phyloP scores from a whole-genome alignment of 2,888 invertebrate species.

The Heterodera filipjevi region DNA sequence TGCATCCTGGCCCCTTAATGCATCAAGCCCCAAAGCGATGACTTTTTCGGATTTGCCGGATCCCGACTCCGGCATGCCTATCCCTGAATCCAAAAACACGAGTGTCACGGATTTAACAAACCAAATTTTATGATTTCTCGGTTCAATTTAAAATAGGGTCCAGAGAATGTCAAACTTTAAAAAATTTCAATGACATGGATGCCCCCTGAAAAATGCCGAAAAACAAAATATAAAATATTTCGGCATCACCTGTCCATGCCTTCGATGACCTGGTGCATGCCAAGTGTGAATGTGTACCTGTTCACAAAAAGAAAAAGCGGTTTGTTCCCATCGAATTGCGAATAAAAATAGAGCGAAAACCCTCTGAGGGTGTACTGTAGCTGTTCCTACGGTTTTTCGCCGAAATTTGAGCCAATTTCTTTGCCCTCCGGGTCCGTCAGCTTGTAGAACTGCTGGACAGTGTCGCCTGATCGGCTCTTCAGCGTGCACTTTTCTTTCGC shows the following conservation, averaged over 20 bases:
- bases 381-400: constrained; percentile 59
- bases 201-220: no score
- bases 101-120: no score
- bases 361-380: constrained; percentile 10
- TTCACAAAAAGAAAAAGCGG: constrained; percentile 24
- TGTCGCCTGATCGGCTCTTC: constrained; percentile 54
- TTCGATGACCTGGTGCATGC: constrained; percentile 59
- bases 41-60: no score
- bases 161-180: no score
- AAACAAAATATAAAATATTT: not conserved
- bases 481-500: constrained; percentile 61
- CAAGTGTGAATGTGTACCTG: constrained; percentile 63
- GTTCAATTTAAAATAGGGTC: no score
- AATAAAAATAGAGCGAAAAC: not conserved
- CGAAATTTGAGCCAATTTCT: constrained; percentile 64
- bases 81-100: no score
- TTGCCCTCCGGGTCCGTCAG: constrained; percentile 63
- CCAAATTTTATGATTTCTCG: no score
- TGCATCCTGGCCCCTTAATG: no score
- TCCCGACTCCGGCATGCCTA: no score
- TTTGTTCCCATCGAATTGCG: not conserved
- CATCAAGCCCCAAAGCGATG: no score
- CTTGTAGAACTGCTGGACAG: constrained; percentile 62
- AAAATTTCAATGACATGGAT: no score
- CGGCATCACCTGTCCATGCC: constrained; percentile 56